phyloP scores from a whole-genome alignment of 2,113 vertebrate genomes.

The Silurus asotus region DNA sequence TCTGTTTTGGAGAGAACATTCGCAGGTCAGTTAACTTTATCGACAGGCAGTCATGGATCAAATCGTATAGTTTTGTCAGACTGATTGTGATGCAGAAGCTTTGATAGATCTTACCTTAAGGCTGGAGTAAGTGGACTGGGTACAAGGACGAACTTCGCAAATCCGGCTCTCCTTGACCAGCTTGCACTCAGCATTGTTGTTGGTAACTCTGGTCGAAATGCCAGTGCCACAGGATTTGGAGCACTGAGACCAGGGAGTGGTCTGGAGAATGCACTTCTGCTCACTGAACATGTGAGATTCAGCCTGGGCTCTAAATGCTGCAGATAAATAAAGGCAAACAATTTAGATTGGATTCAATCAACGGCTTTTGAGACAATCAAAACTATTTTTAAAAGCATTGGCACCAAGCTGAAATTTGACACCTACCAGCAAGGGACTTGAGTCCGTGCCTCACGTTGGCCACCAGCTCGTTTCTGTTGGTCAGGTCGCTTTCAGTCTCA shows the following conservation, averaged over 20 bases:
- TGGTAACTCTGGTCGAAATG: slow-evolving; percentile 95
- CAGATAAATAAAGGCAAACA: slow-evolving; percentile 6
- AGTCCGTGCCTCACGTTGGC: slow-evolving; percentile 81
- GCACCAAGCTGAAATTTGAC: background rate
- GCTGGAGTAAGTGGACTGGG: slow-evolving; percentile 81
- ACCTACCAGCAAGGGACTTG: slow-evolving; percentile 90
- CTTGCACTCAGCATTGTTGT: slow-evolving; percentile 90
- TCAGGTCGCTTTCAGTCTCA: slow-evolving; percentile 83
- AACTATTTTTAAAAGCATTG: background rate
- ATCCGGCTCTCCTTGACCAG: slow-evolving; percentile 92
- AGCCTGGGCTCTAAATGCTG: slow-evolving; percentile 70
- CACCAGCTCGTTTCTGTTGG: slow-evolving; percentile 91
- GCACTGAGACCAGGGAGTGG: slow-evolving; percentile 95
- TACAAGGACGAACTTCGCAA: slow-evolving; percentile 94
- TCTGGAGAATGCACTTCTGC: slow-evolving; percentile 93
- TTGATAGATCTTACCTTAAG: slow-evolving; percentile 82
- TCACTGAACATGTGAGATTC: slow-evolving; percentile 81
- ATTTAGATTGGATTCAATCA: background rate
- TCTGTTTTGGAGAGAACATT: slow-evolving; percentile 72
- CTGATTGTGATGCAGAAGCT: background rate
- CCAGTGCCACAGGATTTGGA: slow-evolving; percentile 95
- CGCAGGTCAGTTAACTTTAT: slow-evolving; percentile 22
- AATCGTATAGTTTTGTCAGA: background rate
- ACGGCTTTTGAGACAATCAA: background rate
- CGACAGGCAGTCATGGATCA: background rate